Evolutionary conservation across 2,113 vertebrate species (phyloP).

Genomic region (Bos indicus): DNA sequence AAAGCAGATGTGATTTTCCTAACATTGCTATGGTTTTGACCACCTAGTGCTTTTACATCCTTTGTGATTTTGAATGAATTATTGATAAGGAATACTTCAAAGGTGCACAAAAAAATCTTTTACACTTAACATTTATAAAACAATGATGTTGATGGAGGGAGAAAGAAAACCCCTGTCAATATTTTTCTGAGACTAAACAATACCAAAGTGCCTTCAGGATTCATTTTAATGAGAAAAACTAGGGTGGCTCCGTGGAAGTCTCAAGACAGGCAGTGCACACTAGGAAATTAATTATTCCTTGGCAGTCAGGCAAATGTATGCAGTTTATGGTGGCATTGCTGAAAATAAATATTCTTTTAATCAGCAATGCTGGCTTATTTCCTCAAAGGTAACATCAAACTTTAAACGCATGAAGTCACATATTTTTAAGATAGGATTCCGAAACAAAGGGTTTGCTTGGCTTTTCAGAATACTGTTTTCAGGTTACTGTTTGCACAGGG

Average conservation of each 20-base stretch:
- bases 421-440: slow-evolving; percentile 62
- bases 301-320: slow-evolving; percentile 67
- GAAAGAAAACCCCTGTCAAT: slow-evolving; percentile 56
- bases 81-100: slow-evolving; percentile 76
- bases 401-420: slow-evolving; percentile 56
- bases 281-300: slow-evolving; percentile 80
- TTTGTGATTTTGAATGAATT: slow-evolving; percentile 76
- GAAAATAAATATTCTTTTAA: slow-evolving; percentile 82
- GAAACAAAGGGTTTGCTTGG: slow-evolving; percentile 14
- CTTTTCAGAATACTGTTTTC: slow-evolving; percentile 1
- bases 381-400: slow-evolving; percentile 74
- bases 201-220: slow-evolving; percentile 82
- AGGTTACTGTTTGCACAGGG: slow-evolving; percentile 8
- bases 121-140: slow-evolving; percentile 76
- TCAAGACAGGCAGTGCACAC: slow-evolving; percentile 63
- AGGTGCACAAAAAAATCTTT: slow-evolving; percentile 67
- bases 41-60: slow-evolving; percentile 68
- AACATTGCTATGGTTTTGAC: slow-evolving; percentile 55
- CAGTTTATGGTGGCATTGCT: slow-evolving; percentile 47
- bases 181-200: slow-evolving; percentile 76
- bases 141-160: slow-evolving; percentile 58
- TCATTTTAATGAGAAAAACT: slow-evolving; percentile 79
- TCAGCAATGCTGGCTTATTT: slow-evolving; percentile 66
- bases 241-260: slow-evolving; percentile 47
- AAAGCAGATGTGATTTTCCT: slow-evolving; percentile 65